Evolutionary conservation across 2,888 invertebrate species (phyloP).

Genomic region (Drosophila putrida): DNA sequence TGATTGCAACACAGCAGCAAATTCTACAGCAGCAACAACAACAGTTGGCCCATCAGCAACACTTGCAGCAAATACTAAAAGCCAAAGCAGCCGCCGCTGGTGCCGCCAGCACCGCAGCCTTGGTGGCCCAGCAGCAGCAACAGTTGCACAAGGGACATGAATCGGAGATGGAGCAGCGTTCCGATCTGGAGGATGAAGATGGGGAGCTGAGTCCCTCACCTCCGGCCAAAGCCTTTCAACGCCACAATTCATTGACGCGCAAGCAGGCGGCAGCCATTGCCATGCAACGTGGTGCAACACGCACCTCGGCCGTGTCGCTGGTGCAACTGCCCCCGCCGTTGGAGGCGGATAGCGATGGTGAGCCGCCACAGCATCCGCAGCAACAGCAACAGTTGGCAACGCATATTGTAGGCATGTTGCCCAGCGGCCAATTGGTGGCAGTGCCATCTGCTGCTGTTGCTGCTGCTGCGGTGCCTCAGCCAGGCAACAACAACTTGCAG

Average conservation of each 20-base stretch:
- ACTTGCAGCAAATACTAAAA: constrained; percentile 83
- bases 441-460: constrained; percentile 73
- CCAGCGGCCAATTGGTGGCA: constrained; percentile 76
- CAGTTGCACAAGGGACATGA: constrained; percentile 77
- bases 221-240: constrained; percentile 86
- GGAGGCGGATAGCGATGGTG: constrained; percentile 90
- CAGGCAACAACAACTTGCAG: constrained; percentile 77
- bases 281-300: constrained; percentile 87
- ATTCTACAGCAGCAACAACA: constrained; percentile 81
- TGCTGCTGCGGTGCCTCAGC: constrained; percentile 53
- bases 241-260: constrained; percentile 88
- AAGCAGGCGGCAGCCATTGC: constrained; percentile 88
- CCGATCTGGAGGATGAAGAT: constrained; percentile 83
- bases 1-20: constrained; percentile 82
- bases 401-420: constrained; percentile 76
- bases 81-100: constrained; percentile 82
- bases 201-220: constrained; percentile 85
- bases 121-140: constrained; percentile 83
- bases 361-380: constrained; percentile 82
- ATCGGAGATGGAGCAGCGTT: constrained; percentile 84
- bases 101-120: constrained; percentile 78
- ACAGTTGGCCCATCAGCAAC: constrained; percentile 82
- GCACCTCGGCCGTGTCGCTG: constrained; percentile 90
- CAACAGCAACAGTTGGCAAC: constrained; percentile 74
- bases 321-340: constrained; percentile 93